Conservation (phyloP, 1,140 invertebrate species). For the Platyscapa corneri region DNA sequence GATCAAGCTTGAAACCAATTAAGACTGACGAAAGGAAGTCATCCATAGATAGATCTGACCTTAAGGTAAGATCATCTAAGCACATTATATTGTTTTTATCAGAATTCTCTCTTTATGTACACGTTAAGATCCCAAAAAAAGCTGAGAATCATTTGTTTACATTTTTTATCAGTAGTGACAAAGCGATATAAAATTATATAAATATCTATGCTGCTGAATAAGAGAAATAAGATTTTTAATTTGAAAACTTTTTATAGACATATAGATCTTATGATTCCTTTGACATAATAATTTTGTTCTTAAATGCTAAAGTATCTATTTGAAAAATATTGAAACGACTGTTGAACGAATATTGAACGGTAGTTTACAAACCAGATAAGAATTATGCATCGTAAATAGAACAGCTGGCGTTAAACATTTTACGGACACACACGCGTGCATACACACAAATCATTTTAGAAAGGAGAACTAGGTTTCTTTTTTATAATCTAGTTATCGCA, state of each 20-base stretch:
- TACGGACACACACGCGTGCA: not conserved
- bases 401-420: not conserved
- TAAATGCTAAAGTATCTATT: not conserved
- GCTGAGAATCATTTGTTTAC: not conserved
- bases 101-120: not conserved
- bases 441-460: not conserved
- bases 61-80: slow-evolving; percentile 63
- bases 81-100: not conserved
- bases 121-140: not conserved
- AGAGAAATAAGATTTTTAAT: not conserved
- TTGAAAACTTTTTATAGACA: not conserved
- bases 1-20: slow-evolving; percentile 61
- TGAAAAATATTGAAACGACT: not conserved
- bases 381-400: too few relatives aligned
- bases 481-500: too few relatives aligned
- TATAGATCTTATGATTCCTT: not conserved
- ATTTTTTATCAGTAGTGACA: not conserved
- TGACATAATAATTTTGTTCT: not conserved
- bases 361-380: too few relatives aligned
- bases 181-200: not conserved
- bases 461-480: not conserved
- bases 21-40: slow-evolving; percentile 65
- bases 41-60: slow-evolving; percentile 63
- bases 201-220: not conserved
- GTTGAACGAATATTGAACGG: too few relatives aligned